phyloP scores from a whole-genome alignment of 2,888 invertebrate genomes.

The Eupithecia subfuscata region DNA sequence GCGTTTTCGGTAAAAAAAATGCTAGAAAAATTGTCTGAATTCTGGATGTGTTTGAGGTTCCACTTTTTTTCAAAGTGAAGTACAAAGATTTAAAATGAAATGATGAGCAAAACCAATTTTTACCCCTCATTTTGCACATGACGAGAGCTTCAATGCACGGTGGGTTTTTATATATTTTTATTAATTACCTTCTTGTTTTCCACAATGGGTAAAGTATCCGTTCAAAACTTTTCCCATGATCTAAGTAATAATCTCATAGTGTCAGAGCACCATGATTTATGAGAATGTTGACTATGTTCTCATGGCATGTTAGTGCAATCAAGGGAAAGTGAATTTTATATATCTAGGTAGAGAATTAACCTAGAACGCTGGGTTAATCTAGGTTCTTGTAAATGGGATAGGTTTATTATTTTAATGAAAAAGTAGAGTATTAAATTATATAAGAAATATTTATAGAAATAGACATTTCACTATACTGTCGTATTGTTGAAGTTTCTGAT shows the following conservation, averaged over 20 bases:
- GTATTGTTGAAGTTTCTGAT: no score
- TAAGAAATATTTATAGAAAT: no score
- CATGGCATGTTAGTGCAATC: slow-evolving; percentile 19
- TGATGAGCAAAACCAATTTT: neutral
- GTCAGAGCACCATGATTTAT: slow-evolving; percentile 6
- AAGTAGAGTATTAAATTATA: no score
- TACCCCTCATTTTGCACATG: neutral
- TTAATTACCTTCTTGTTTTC: neutral
- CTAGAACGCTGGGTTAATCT: neutral
- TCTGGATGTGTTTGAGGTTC: no score
- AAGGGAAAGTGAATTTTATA: slow-evolving; percentile 27
- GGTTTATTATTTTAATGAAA: neutral
- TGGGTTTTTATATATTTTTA: no score
- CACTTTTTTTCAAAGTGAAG: no score
- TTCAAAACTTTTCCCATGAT: neutral
- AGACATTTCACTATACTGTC: no score
- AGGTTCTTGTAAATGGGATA: neutral
- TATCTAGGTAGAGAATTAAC: slow-evolving; percentile 19
- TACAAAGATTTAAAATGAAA: no score
- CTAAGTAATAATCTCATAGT: neutral
- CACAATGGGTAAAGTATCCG: neutral
- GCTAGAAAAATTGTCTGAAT: no score
- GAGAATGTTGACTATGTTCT: slow-evolving; percentile 16
- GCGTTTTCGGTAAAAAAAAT: no score
- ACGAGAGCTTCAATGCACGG: neutral